Conservation (phyloP, 2,113 vertebrate genomes). For the Paradoxurus hermaphroditus region DNA sequence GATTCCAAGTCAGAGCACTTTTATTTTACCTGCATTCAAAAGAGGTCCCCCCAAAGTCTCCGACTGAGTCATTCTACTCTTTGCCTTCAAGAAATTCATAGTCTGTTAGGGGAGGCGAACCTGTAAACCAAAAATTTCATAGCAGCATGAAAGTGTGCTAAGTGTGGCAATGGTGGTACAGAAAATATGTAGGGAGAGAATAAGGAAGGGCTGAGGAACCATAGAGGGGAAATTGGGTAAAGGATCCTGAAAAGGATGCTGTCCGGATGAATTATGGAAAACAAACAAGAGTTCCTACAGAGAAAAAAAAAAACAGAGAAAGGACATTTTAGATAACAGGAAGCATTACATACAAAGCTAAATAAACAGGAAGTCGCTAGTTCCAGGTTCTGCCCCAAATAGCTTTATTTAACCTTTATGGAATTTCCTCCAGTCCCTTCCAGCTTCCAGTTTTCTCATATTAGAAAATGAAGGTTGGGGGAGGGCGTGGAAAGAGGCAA, state of each 20-base stretch:
- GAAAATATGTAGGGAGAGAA: rapidly evolving
- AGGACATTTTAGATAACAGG: background rate
- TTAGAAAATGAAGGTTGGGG: background rate
- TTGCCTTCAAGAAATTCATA: background rate
- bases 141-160: background rate
- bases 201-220: background rate
- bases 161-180: background rate
- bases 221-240: background rate
- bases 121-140: background rate
- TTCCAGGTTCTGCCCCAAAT: background rate
- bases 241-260: background rate
- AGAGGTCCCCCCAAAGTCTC: background rate
- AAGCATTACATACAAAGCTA: background rate
- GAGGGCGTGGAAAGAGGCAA: background rate
- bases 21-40: background rate
- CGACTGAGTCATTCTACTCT: background rate
- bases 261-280: background rate
- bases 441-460: background rate
- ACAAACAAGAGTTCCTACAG: background rate
- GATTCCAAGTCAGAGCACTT: background rate
- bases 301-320: background rate
- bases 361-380: background rate
- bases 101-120: background rate
- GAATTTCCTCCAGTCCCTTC: background rate
- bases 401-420: background rate